A percentile compares a stretch with the other conserved stretches of the same genome.
phyloP scores from a whole-genome alignment of 2,797 vertebrate species.

The Fundulus diaphanus region DNA sequence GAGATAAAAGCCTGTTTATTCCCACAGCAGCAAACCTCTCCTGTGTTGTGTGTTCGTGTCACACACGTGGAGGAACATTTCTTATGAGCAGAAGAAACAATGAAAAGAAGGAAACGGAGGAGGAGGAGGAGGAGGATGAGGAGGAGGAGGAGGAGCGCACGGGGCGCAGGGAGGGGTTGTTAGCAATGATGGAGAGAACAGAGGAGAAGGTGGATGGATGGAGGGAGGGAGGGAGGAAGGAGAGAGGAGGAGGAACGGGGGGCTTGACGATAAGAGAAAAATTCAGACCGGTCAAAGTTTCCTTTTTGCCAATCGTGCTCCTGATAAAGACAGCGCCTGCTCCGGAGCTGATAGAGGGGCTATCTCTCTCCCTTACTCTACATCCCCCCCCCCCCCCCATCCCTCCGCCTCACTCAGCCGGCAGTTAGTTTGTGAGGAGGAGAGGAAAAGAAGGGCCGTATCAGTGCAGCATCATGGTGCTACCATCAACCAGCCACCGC shows the following conservation, averaged over 20 bases:
- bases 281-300: conserved; percentile 92
- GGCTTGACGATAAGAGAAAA: conserved; percentile 88
- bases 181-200: conserved; percentile 78
- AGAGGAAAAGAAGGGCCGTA: conserved; percentile 67
- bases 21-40: conserved; percentile 29
- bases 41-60: conserved; percentile 39
- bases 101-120: conserved; percentile 12
- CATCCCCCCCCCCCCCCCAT: conserved; percentile 46
- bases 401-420: conserved; percentile 65
- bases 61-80: conserved; percentile 47
- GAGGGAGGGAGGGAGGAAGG: conserved; percentile 17
- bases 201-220: conserved; percentile 69
- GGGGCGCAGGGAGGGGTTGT: conserved; percentile 52
- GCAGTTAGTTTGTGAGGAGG: conserved; percentile 84
- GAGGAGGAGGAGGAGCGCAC: conserved; percentile 13
- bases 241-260: conserved; percentile 62
- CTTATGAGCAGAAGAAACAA: conserved; percentile 49
- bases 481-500: conserved; percentile 86
- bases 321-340: conserved; percentile 94
- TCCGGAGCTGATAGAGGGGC: conserved; percentile 91
- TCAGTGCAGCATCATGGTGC: conserved; percentile 85
- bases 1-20: conserved; percentile 47
- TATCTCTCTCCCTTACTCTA: conserved; percentile 78
- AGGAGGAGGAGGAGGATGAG: conserved; percentile 14
- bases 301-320: conserved; percentile 91